These are phyloP conservation scores for Drosophila eugracilis DNA, from an alignment of 1,140 invertebrate genomes.

Conservation along the genomic window DNA sequence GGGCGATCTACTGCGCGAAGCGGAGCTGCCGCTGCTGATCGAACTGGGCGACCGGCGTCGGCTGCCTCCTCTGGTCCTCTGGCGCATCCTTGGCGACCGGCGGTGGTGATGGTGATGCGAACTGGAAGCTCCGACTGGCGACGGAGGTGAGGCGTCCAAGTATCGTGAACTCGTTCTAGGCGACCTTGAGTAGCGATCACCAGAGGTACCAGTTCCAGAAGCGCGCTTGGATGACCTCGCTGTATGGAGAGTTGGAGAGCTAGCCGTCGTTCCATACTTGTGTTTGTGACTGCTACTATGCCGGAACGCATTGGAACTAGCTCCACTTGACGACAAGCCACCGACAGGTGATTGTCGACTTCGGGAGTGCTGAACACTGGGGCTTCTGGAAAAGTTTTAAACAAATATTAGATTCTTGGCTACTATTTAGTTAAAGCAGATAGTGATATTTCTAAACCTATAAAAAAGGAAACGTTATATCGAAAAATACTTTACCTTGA, in stretches of 20 bases:
- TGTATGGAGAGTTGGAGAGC: slow-evolving; percentile 56
- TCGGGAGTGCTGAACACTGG: slow-evolving; percentile 70
- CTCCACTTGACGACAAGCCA: slow-evolving; percentile 33
- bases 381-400: slow-evolving; percentile 53
- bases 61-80: slow-evolving; percentile 52
- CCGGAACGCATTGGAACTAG: slow-evolving; percentile 59
- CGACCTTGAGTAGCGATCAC: slow-evolving; percentile 70
- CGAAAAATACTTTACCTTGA: slow-evolving; percentile 42
- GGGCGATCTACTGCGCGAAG: slow-evolving; percentile 64
- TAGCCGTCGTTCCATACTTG: slow-evolving; percentile 53
- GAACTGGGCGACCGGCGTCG: slow-evolving; percentile 70
- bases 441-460: no score
- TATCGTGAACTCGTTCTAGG: slow-evolving; percentile 66
- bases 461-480: no score
- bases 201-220: slow-evolving; percentile 58
- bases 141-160: slow-evolving; percentile 62
- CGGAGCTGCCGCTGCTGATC: slow-evolving; percentile 60
- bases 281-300: slow-evolving; percentile 69
- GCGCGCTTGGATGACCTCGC: slow-evolving; percentile 67
- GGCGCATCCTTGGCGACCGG: slow-evolving; percentile 47
- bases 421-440: no score
- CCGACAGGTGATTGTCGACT: slow-evolving; percentile 63
- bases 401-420: not conserved
- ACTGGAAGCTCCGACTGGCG: slow-evolving; percentile 50
- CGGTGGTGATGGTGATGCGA: slow-evolving; percentile 71